Evolutionary conservation across 2,797 vertebrate species (phyloP).

Genomic region (Semaprochilodus insignis): DNA sequence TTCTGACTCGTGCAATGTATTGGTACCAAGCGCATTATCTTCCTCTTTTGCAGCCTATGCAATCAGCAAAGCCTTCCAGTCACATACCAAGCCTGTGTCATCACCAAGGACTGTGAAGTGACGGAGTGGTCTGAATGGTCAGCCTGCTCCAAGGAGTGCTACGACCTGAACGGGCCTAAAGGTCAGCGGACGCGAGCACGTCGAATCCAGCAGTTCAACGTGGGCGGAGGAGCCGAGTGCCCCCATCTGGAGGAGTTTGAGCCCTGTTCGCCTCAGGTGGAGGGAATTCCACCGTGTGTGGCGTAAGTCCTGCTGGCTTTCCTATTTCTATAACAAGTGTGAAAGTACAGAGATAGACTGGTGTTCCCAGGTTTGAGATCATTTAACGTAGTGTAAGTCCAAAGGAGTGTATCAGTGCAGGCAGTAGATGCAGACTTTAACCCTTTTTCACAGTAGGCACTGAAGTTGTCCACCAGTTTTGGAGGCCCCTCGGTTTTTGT

Average conservation of each 20-base stretch:
- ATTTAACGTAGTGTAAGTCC: no score
- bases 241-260: slow-evolving; percentile 88
- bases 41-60: slow-evolving; percentile 84
- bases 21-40: slow-evolving; percentile 2
- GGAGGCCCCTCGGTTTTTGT: no score
- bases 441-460: no score
- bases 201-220: slow-evolving; percentile 85
- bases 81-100: slow-evolving; percentile 93
- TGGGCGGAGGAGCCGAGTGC: slow-evolving; percentile 85
- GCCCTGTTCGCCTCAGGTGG: slow-evolving; percentile 83
- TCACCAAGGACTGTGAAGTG: slow-evolving; percentile 89
- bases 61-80: slow-evolving; percentile 87
- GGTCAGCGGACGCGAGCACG: slow-evolving; percentile 85
- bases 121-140: slow-evolving; percentile 93
- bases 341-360: no score
- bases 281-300: slow-evolving; percentile 82
- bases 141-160: slow-evolving; percentile 89
- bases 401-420: background rate
- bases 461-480: no score
- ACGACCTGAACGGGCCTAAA: slow-evolving; percentile 79
- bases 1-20: background rate
- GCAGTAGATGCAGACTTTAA: no score
- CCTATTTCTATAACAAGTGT: background rate
- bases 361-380: no score
- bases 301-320: slow-evolving; percentile 80